A percentile compares a stretch with the other conserved stretches of the same genome.
Conservation (phyloP, 1,140 invertebrate genomes). For the Magallana ariakensis region DNA sequence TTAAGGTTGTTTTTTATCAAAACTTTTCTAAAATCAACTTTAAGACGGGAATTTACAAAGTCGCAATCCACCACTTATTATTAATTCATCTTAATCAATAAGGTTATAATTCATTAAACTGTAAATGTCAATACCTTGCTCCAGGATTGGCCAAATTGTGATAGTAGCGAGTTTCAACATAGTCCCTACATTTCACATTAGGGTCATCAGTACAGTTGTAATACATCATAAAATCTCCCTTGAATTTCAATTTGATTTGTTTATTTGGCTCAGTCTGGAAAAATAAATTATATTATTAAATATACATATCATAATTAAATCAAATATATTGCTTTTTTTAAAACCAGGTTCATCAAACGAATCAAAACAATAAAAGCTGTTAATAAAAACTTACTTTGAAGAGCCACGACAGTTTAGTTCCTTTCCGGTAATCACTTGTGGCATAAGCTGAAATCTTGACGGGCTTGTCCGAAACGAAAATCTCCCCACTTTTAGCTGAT, state of each 20-base stretch:
- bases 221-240: slow-evolving; percentile 39
- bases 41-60: too few relatives aligned
- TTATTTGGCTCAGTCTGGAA: slow-evolving; percentile 16
- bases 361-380: too few relatives aligned
- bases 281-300: neutral
- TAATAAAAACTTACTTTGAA: neutral
- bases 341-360: too few relatives aligned
- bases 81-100: too few relatives aligned
- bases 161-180: slow-evolving; percentile 70
- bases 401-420: neutral
- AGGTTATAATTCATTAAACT: too few relatives aligned
- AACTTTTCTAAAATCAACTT: too few relatives aligned
- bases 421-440: slow-evolving; percentile 1
- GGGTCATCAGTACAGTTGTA: slow-evolving; percentile 38
- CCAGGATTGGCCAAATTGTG: slow-evolving; percentile 67
- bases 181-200: slow-evolving; percentile 58
- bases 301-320: too few relatives aligned
- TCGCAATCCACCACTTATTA: too few relatives aligned
- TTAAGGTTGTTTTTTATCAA: too few relatives aligned
- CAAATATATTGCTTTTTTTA: too few relatives aligned
- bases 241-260: slow-evolving; percentile 16
- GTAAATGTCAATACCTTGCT: slow-evolving; percentile 63
- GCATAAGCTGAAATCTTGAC: neutral
- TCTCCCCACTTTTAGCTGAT: neutral
- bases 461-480: neutral